Evolutionary conservation across 1,140 invertebrate species (phyloP), one percentile per base, ranked within the genome.

Genomic region (Acromyrmex echinatior): DNA sequence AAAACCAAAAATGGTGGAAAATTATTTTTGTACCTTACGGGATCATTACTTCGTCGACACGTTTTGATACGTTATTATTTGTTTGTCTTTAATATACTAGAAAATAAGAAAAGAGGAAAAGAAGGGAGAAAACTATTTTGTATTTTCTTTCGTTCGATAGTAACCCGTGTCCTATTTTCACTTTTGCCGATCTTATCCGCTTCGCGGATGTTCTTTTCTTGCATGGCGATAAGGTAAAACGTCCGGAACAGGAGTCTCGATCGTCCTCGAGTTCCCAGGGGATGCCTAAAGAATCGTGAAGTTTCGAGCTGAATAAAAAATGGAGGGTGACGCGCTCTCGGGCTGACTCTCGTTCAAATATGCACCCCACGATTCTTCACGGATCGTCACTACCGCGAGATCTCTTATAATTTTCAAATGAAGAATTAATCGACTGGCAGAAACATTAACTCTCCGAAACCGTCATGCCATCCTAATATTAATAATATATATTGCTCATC

Each of bases 391-490:
- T 91, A 53, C 74, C 87, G 90, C 87, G 87, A 71, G 87, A 91
- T 71, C 87, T 91, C 87, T 92, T 91, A 93, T 93, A 92, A 93
- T 93, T 92, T 91, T 92, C 90, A 92, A 93, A 89, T 87, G 92
- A 91, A 92, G 92, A 89, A 93, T 93, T 93, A 93, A 93, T 93
- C 92, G 92, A 92, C 91, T 89, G 90, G 86, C 88, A 92, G 86
- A 91, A 90, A 91, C 86, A 88, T 90, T 89, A 90, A 92, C 89
- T 91, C 87, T 86, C 53, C 82, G 87, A 88, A 92, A 90, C 87
- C 86, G 87, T 73, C 87, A 70, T 70, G 66, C 65, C 80, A 58
- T 84, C 71, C 87, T 81, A 73, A 58, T 62, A 74, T 92, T 89
- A 93, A 92, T 92, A 93, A 90, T 90, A 80, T 90, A 84, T 74